Conservation (phyloP, 2,797 vertebrate genomes). For the Sebastes minor region DNA sequence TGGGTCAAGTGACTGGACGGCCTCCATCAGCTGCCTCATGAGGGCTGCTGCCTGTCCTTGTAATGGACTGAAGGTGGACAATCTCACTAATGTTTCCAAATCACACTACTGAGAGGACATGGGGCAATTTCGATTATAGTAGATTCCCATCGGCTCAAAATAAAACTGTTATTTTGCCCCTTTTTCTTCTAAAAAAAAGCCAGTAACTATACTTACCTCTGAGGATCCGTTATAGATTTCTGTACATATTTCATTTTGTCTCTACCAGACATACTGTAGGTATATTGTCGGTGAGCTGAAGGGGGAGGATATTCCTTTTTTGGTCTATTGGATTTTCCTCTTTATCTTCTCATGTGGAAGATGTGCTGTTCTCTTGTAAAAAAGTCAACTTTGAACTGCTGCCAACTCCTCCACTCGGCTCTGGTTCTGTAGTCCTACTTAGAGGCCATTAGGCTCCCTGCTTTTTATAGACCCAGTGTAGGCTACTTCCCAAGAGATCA, state of each 20-base stretch:
- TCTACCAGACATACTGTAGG: background rate
- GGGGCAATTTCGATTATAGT: background rate
- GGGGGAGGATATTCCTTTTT: conserved; percentile 37
- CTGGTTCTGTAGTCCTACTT: conserved; percentile 65
- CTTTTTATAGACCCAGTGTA: conserved; percentile 71
- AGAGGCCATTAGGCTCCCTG: conserved; percentile 67
- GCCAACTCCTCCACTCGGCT: conserved; percentile 58
- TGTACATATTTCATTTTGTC: background rate
- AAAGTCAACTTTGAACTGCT: conserved; percentile 61
- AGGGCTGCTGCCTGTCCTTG: conserved; percentile 28
- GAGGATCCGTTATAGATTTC: background rate
- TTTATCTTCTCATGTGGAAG: conserved; percentile 42
- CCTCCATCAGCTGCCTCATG: conserved; percentile 18
- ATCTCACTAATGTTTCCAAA: background rate
- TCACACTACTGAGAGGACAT: background rate
- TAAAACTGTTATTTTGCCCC: background rate
- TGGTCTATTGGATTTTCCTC: conserved; percentile 44
- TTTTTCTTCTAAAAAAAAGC: conserved; percentile 1
- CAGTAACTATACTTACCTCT: background rate
- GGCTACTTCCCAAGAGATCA: conserved; percentile 66
- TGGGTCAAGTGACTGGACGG: conserved; percentile 36
- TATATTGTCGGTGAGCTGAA: conserved; percentile 3
- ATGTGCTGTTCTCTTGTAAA: conserved; percentile 57
- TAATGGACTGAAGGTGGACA: conserved; percentile 17
- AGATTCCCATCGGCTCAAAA: background rate